Evolutionary conservation across 35 echinoderm and acorn worm genomes (phyloP).

Genomic region (Heliocidaris tuberculata): DNA sequence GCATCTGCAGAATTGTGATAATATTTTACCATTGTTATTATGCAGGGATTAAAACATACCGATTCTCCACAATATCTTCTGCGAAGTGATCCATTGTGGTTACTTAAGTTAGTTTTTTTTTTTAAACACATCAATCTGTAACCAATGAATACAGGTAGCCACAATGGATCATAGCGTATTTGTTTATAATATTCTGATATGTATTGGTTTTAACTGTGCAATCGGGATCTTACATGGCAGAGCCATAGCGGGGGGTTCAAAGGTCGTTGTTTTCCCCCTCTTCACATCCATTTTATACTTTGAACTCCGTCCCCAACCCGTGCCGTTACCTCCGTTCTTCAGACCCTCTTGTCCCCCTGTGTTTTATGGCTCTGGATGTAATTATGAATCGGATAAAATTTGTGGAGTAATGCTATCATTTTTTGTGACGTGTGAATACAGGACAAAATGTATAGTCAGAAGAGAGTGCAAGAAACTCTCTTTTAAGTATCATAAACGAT

Average conservation of each 20-base stretch:
- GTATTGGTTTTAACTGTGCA: conserved; percentile 17
- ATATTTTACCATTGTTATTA: conserved; percentile 19
- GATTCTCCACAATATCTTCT: not conserved
- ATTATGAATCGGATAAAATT: not conserved
- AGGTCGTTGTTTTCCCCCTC: not conserved
- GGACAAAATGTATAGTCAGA: not conserved
- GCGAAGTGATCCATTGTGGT: not conserved
- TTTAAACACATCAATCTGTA: no score
- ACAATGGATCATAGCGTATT: not conserved
- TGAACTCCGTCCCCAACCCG: not conserved
- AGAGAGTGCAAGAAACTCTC: not conserved
- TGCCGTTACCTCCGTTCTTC: not conserved
- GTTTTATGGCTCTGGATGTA: not conserved
- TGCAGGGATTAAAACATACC: not conserved
- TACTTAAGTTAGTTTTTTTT: not conserved
- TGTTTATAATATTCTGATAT: conserved; percentile 3
- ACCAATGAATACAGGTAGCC: not conserved
- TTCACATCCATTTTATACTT: not conserved
- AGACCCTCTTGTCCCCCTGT: not conserved
- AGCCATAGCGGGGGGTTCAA: not conserved
- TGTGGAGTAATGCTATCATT: not conserved
- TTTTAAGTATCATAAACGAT: not conserved
- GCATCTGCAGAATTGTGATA: not conserved
- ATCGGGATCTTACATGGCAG: not conserved
- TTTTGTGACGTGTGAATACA: not conserved